Evolutionary conservation across 2,113 vertebrate species (phyloP), one percentile per base, ranked within the genome.

Genomic region (cat (Felis catus)): DNA sequence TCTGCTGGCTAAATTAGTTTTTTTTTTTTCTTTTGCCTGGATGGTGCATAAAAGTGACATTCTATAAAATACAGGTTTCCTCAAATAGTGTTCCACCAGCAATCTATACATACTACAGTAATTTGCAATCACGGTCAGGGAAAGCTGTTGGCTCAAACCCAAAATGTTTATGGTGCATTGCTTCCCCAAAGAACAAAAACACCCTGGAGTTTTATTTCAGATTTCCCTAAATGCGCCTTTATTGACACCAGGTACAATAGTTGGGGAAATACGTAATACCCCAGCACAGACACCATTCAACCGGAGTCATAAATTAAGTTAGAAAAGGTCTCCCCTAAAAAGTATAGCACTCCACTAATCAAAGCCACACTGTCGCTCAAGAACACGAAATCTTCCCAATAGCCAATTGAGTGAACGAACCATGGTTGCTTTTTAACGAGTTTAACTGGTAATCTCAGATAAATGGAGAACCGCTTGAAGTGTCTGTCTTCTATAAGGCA

Each of bases 361-460:
- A 98, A 96, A 98, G 97, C 61, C 97, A 97, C 66, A n/a, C 89
- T 84, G 92, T 23, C 63, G 66, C 96, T 7, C 4, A 86, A 51
- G 13, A 96, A 96, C 89, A 95, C 71, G 15, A 97, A 97, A 91
- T 95, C 96, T 94, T 88, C 97, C 91, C 98, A 95, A 93, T 93
- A 93, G 89, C 97, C 95, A 90, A 93, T 68, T n/a, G 96, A 97
- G 81, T 90, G 96, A 98, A 96, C 7, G 11, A 98, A 96, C 90
- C 89, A 89, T 68, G 48, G 98, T 31, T 93, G 97, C 97, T 98
- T 98, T 98, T 97, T 98, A 98, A 98, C 89, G 98, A 98, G 96
- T 98, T 98, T 98, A 98, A 98, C 98, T 96, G 97, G 97, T 98
- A 98, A 98, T 98, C 98, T 98, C 98, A 98, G 98, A 98, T 98